These are phyloP conservation scores for Hemibagrus wyckioides DNA, from an alignment of 2,113 vertebrate genomes.

Conservation along the genomic window DNA sequence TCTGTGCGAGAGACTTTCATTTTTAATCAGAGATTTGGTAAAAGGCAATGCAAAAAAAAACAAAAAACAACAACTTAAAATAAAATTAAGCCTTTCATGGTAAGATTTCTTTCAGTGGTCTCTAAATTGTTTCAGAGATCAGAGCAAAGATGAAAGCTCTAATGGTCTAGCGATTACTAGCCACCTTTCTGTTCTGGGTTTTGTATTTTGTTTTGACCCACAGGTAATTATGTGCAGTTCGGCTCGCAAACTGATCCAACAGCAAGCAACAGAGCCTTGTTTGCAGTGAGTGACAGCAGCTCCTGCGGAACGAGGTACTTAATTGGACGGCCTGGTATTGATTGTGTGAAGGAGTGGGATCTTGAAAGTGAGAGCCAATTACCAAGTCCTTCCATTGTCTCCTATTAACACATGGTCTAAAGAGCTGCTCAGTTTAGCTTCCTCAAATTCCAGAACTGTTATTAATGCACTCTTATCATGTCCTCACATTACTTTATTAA, in stretches of 20 bases:
- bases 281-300: neutral
- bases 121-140: neutral
- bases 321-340: constrained; percentile 25
- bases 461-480: neutral
- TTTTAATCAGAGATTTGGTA: neutral
- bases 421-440: neutral
- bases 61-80: neutral
- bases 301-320: constrained; percentile 2
- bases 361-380: constrained; percentile 29
- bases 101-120: neutral
- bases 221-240: neutral
- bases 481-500: neutral
- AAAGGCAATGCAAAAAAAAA: neutral
- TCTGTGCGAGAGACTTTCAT: neutral
- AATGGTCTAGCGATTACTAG: neutral
- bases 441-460: neutral
- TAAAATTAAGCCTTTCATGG: neutral
- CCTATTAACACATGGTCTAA: neutral
- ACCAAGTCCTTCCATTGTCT: neutral
- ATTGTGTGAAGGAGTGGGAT: constrained; percentile 8
- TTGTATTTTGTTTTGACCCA: neutral
- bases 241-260: neutral
- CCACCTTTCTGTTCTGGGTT: neutral
- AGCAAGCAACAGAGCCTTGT: neutral
- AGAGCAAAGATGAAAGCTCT: neutral